Evolutionary conservation across 1,140 invertebrate genomes (phyloP), one percentile per base, ranked within the genome.

Genomic region (Nephila pilipes): DNA sequence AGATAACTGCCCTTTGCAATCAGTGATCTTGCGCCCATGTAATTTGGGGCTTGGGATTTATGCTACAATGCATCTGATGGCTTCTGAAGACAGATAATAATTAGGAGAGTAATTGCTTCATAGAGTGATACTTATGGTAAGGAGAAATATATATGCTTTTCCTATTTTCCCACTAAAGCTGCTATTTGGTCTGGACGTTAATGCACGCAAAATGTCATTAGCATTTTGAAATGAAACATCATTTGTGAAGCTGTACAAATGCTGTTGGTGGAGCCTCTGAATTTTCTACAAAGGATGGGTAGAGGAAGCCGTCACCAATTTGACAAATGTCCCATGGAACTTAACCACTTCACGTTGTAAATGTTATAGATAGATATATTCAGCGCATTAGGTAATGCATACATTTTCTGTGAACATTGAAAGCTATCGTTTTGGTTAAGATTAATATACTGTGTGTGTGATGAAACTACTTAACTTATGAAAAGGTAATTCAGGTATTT

Each of bases 91-190:
- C 54, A 20, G 81, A 46, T 83, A 83, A 83, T 83, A 83, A 83
- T 83, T 83, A 83, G 81, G 81, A 83, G 38, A 83, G 25, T 83
- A 83, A 83, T 25, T 57, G 32, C 81, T 83, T 83, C n/a, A 57
- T 38, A 54, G 38, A 75, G 69, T 29, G n/a, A 54, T 83, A 83
- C 46, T 83, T 25, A 83, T 83, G 29, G 29, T 46, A 83, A 36
- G 22, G 63, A 65, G 63, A 65, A 65, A 65, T 75, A 29, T 75
- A 32, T 75, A 75, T 75, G 29, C 69, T 16, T 75, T 29, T 75
- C 69, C 29, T 32, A 75, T 75, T 75, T 75, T 75, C 69, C 69
- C 69, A 75, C 69, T 32, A 20, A 75, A 75, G 18, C 69, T 75
- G 69, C 29, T 32, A 75, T 75, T 75, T 75, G 69, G 69, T 32